Conservation (phyloP, 2,888 invertebrate species). For the Drosophila maculinotata region DNA sequence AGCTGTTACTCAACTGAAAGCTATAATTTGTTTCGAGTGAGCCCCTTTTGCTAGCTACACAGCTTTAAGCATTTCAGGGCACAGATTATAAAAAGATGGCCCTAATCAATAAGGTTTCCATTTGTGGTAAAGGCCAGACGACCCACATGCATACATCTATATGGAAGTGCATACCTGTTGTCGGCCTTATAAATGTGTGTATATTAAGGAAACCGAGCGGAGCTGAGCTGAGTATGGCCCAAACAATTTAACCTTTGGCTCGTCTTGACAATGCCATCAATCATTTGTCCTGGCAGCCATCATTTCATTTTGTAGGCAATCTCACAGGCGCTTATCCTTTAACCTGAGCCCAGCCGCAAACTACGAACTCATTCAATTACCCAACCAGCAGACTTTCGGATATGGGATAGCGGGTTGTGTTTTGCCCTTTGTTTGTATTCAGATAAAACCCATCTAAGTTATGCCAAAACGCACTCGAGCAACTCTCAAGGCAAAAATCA, state of each 20-base stretch:
- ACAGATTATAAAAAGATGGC: slow-evolving; percentile 7
- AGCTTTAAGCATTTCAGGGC: no score
- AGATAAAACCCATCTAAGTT: slow-evolving; percentile 60
- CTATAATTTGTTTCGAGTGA: no score
- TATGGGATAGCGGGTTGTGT: slow-evolving; percentile 1
- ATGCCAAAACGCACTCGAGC: slow-evolving; percentile 71
- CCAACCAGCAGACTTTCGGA: slow-evolving; percentile 36
- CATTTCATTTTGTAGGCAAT: slow-evolving; percentile 72
- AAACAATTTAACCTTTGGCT: slow-evolving; percentile 69
- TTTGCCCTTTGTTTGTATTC: slow-evolving; percentile 45
- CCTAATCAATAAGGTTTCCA: slow-evolving; percentile 35
- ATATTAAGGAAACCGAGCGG: slow-evolving; percentile 19
- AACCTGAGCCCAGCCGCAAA: slow-evolving; percentile 33
- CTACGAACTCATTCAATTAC: slow-evolving; percentile 66
- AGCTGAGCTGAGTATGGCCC: slow-evolving; percentile 19
- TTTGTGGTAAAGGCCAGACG: slow-evolving; percentile 14
- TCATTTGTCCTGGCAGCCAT: slow-evolving; percentile 52
- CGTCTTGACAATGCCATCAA: slow-evolving; percentile 49
- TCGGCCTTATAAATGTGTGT: slow-evolving; percentile 47
- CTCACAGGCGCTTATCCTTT: slow-evolving; percentile 61
- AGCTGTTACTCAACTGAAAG: no score
- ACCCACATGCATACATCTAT: background rate
- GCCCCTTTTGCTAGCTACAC: no score
- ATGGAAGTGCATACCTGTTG: slow-evolving; percentile 55
- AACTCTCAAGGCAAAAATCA: slow-evolving; percentile 55